phyloP scores from a whole-genome alignment of 2,888 invertebrate genomes.

The Siphlonurus alternatus region DNA sequence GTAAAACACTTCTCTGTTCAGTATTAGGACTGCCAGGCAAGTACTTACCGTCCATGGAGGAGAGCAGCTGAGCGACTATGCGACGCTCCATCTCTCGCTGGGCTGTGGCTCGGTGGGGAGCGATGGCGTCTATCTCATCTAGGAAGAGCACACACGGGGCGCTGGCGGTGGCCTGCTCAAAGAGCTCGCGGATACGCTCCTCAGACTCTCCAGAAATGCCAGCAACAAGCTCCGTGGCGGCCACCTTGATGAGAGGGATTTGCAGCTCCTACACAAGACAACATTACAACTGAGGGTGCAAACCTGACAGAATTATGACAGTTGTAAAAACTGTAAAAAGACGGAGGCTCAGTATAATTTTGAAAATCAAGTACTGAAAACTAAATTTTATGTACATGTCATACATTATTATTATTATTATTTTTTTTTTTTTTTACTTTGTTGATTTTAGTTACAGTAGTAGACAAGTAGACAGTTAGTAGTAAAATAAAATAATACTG shows the following conservation, averaged over 20 bases:
- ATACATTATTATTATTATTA: not conserved
- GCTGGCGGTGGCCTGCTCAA: constrained; percentile 58
- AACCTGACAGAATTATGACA: no score
- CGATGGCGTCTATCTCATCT: constrained; percentile 95
- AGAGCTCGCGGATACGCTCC: constrained; percentile 76
- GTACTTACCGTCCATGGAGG: constrained; percentile 66
- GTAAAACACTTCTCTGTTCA: no score
- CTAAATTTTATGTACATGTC: not conserved
- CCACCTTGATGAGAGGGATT: constrained; percentile 68
- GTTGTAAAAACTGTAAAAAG: no score
- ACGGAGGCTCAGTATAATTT: no score
- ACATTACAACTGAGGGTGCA: constrained; percentile 2
- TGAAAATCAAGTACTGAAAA: not conserved
- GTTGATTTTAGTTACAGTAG: no score
- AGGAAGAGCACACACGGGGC: constrained; percentile 81
- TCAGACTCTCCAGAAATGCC: constrained; percentile 95
- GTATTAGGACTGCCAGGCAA: no score
- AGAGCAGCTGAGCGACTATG: constrained; percentile 82
- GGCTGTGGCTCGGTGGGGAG: constrained; percentile 74
- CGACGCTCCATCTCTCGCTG: constrained; percentile 92
- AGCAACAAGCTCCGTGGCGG: constrained; percentile 82
- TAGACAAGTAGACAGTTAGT: no score
- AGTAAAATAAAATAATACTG: no score
- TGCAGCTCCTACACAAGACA: constrained; percentile 62
- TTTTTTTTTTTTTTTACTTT: no score